phyloP scores from a whole-genome alignment of 2,888 invertebrate species.

The Nowickia ferox region DNA sequence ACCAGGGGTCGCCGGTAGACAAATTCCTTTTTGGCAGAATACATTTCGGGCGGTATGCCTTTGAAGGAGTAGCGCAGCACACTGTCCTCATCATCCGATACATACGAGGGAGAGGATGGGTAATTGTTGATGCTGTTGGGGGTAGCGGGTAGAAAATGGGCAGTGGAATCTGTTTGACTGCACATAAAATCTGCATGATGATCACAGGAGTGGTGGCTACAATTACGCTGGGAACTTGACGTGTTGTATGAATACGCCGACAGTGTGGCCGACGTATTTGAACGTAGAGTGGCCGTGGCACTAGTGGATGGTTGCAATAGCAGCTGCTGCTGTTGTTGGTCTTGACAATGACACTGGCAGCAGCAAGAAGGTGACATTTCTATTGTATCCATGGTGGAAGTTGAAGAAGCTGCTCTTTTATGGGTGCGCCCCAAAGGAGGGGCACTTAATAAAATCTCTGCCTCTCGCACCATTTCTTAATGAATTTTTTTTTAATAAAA shows the following conservation, averaged over 20 bases:
- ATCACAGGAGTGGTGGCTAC: slow-evolving; percentile 65
- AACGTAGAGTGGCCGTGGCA: slow-evolving; percentile 66
- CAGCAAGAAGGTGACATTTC: slow-evolving; percentile 60
- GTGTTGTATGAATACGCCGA: slow-evolving; percentile 62
- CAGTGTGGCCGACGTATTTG: slow-evolving; percentile 63
- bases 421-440: slow-evolving; percentile 62
- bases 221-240: slow-evolving; percentile 47
- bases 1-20: slow-evolving; percentile 78
- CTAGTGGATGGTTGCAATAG: slow-evolving; percentile 56
- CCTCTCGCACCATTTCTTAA: slow-evolving; percentile 38
- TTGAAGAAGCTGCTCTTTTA: slow-evolving; percentile 62
- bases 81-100: slow-evolving; percentile 69
- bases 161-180: slow-evolving; percentile 42
- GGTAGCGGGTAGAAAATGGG: slow-evolving; percentile 59
- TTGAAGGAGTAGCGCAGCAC: slow-evolving; percentile 78
- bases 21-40: slow-evolving; percentile 79
- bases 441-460: slow-evolving; percentile 58
- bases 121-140: slow-evolving; percentile 38
- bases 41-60: slow-evolving; percentile 79
- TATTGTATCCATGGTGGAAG: slow-evolving; percentile 67
- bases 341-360: slow-evolving; percentile 66
- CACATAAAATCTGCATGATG: slow-evolving; percentile 62
- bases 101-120: slow-evolving; percentile 44
- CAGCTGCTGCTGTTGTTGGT: slow-evolving; percentile 36
- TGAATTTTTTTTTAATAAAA: neutral